A percentile compares a stretch with the other conserved stretches of the same genome.
These are phyloP conservation scores for Trypoxylus dichotomus DNA, from an alignment of 1,140 invertebrate species.

Conservation along the genomic window DNA sequence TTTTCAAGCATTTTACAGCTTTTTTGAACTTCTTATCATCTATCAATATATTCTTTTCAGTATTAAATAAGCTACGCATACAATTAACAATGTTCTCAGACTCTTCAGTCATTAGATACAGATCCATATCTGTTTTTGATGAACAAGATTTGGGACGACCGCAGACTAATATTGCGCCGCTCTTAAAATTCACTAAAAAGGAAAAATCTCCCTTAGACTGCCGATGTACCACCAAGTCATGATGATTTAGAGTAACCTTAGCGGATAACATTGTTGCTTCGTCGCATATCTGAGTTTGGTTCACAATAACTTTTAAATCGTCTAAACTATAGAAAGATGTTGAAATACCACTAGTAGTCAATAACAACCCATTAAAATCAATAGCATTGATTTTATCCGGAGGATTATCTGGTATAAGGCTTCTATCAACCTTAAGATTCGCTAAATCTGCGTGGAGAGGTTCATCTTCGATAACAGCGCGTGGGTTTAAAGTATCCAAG, in stretches of 20 bases:
- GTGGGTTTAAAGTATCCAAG: neutral
- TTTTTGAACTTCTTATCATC: neutral
- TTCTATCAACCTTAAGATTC: neutral
- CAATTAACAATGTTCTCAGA: neutral
- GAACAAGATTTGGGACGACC: neutral
- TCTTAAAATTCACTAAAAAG: constrained; percentile 20
- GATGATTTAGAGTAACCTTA: constrained; percentile 1
- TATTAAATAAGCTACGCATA: constrained; percentile 9
- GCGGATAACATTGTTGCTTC: neutral
- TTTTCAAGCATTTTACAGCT: neutral
- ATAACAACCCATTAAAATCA: neutral
- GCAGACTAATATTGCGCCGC: neutral
- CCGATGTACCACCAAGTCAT: neutral
- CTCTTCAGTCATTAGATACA: neutral
- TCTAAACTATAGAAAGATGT: constrained; percentile 23
- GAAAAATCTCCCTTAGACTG: neutral
- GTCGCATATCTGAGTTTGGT: neutral
- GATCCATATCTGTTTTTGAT: neutral
- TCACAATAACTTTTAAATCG: constrained; percentile 1
- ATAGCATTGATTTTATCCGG: neutral
- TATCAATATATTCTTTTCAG: neutral
- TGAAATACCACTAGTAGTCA: constrained; percentile 8
- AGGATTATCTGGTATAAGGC: neutral
- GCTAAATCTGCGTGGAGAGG: neutral
- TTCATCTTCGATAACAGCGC: neutral